phyloP scores from a whole-genome alignment of 2,888 invertebrate genomes.

The Pyralis farinalis region DNA sequence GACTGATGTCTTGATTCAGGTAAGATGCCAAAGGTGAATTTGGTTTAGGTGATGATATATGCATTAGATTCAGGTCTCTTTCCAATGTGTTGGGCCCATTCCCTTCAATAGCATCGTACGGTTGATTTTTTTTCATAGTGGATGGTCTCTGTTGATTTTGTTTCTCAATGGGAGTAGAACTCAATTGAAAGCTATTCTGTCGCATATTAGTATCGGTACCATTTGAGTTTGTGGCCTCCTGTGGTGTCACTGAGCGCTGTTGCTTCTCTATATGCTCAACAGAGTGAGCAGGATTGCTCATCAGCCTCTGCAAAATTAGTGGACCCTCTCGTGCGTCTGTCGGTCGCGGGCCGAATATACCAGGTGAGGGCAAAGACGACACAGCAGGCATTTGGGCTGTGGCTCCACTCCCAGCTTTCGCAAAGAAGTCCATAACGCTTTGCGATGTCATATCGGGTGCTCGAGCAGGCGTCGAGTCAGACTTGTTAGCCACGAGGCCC shows the following conservation, averaged over 20 bases:
- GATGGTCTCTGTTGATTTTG: slow-evolving; percentile 58
- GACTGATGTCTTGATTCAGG: slow-evolving; percentile 68
- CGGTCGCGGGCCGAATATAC: slow-evolving; percentile 66
- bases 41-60: slow-evolving; percentile 76
- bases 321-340: slow-evolving; percentile 82
- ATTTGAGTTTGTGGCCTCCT: slow-evolving; percentile 67
- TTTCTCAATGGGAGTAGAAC: slow-evolving; percentile 67
- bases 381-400: slow-evolving; percentile 77
- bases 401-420: slow-evolving; percentile 84
- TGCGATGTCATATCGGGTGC: slow-evolving; percentile 88
- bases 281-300: slow-evolving; percentile 91
- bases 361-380: slow-evolving; percentile 69
- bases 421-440: slow-evolving; percentile 94
- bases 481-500: slow-evolving; percentile 49
- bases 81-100: slow-evolving; percentile 71
- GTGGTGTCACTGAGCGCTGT: slow-evolving; percentile 88
- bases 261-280: slow-evolving; percentile 95
- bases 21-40: slow-evolving; percentile 80
- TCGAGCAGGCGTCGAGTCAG: slow-evolving; percentile 67
- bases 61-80: slow-evolving; percentile 76
- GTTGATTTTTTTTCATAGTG: slow-evolving; percentile 48
- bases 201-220: slow-evolving; percentile 53
- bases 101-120: slow-evolving; percentile 47
- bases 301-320: slow-evolving; percentile 86
- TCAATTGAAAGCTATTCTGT: slow-evolving; percentile 59